Evolutionary conservation across 2,888 invertebrate genomes (phyloP), one percentile per base, ranked within the genome.

Genomic region (Stictocephala bisonia): DNA sequence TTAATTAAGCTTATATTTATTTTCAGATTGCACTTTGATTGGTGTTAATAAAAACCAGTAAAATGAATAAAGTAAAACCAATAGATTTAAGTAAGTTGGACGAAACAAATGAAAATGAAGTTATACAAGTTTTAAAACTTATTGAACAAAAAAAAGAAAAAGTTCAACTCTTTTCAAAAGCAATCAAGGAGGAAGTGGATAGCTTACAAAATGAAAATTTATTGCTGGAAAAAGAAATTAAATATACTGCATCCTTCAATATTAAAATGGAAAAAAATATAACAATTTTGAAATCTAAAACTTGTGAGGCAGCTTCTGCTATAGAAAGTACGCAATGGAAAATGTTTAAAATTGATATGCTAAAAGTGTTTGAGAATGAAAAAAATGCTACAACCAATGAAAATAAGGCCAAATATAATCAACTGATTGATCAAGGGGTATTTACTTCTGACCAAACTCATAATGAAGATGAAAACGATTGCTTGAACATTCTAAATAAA

Each of bases 311-410:
- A 4, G 29, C 15, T 2, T 15, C 2, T 6, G 4, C 29, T 3
- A 15, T n/a, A 15, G 56, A 56, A 9, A 1, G 4, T 26, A 18
- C 31, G 18, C 27, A 56, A 56, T 29, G 56, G 27, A 56, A 56
- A 29, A 29, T 56, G 29, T 56, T 7, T 31, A 56, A 56, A 29
- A 29, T 56, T n/a, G 29, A 29, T 7, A 3, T 56, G 24, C n/a
- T 56, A 56, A 56, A 29, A 56, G 56, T 29, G 31, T 56, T 29
- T 56, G 56, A 56, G 31, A 27, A 56, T 15, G 31, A 56, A 56
- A 7, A 29, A 15, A 56, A 56, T 56, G 56, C 27, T 15, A 9
- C 27, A 18, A 13, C 29, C 6, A 18, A 56, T 29, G 18, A 56
- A 15, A 20, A n/a, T n/a, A n/a, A n/a, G n/a, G n/a, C n/a, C n/a